Percentiles rank a stretch among this genome's conserved stretches.
Evolutionary conservation across 2,113 vertebrate genomes (phyloP).

Genomic region (Actenoides hombroni): DNA sequence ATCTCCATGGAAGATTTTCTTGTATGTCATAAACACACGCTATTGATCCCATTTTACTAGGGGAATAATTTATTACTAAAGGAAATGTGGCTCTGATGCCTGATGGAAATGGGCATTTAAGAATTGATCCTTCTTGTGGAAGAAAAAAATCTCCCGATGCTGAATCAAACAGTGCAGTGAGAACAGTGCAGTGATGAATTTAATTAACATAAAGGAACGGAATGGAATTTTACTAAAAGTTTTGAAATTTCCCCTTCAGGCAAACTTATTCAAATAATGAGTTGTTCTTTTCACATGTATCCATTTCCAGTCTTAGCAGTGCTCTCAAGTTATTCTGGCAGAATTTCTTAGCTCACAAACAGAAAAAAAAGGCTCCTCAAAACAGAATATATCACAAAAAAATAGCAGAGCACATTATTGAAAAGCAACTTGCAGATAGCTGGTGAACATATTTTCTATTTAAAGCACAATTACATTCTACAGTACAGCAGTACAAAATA

Average conservation of each 20-base stretch:
- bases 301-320: background rate
- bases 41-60: background rate
- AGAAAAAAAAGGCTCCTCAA: background rate
- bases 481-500: background rate
- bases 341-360: background rate
- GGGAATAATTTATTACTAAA: background rate
- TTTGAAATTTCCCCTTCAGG: constrained; percentile 33
- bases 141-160: background rate
- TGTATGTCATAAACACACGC: background rate
- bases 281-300: background rate
- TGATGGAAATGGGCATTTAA: background rate
- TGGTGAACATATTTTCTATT: background rate
- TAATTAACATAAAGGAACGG: constrained; percentile 32
- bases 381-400: background rate
- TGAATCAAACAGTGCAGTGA: background rate
- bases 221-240: constrained; percentile 25
- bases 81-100: background rate
- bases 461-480: background rate
- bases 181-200: background rate
- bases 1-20: background rate
- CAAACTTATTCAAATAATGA: background rate
- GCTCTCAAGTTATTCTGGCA: background rate
- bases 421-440: background rate
- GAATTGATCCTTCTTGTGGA: background rate
- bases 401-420: background rate